Conservation (phyloP, 1,140 invertebrate species). For the Pararge aegeria region DNA sequence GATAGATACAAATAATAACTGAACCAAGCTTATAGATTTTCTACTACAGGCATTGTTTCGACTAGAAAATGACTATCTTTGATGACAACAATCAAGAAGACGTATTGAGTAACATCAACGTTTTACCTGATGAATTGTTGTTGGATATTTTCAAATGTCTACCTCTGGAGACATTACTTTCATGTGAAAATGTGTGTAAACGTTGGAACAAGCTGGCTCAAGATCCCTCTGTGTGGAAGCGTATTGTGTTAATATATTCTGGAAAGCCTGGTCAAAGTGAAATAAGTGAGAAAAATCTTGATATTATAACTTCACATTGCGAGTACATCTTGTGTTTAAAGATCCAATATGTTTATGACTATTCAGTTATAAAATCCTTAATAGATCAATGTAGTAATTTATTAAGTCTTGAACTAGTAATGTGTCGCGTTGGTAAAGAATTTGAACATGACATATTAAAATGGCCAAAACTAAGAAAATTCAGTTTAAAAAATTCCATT, state of each 20-base stretch:
- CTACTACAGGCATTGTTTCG: slow-evolving; percentile 11
- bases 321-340: slow-evolving; percentile 52
- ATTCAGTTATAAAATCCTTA: slow-evolving; percentile 52
- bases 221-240: slow-evolving; percentile 60
- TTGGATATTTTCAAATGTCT: slow-evolving; percentile 65
- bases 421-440: slow-evolving; percentile 61
- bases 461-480: slow-evolving; percentile 61
- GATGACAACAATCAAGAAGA: slow-evolving; percentile 25
- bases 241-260: slow-evolving; percentile 55
- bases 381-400: slow-evolving; percentile 58
- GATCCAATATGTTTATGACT: slow-evolving; percentile 69
- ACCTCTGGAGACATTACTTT: slow-evolving; percentile 51
- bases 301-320: slow-evolving; percentile 52
- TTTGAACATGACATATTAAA: slow-evolving; percentile 56
- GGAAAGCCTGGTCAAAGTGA: slow-evolving; percentile 59
- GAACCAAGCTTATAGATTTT: too few relatives aligned
- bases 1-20: too few relatives aligned
- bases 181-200: slow-evolving; percentile 56
- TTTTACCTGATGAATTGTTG: slow-evolving; percentile 69
- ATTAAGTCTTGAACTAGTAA: slow-evolving; percentile 59
- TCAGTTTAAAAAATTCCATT: slow-evolving; percentile 64
- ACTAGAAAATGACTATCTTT: slow-evolving; percentile 38
- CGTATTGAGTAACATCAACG: slow-evolving; percentile 35
- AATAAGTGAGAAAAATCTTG: slow-evolving; percentile 53
- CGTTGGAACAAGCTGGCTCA: slow-evolving; percentile 56